Base-by-base conservation (phyloP, 2,888 invertebrate genomes). In the Amblyteles armatorius region DNA sequence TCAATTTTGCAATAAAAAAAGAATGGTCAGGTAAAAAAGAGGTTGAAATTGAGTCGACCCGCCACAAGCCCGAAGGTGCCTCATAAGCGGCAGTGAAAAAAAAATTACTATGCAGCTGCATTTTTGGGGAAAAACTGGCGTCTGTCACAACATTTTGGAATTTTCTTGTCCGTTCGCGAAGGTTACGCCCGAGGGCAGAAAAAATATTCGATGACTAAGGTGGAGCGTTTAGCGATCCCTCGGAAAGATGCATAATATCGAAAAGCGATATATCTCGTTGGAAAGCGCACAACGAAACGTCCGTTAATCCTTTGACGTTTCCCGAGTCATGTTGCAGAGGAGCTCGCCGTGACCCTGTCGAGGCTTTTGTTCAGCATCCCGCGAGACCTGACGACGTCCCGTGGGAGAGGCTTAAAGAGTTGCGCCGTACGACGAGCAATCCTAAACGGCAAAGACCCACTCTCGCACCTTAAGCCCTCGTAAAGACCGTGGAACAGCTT, bases 401-500 rank as follows among this genome's bases (percentile, higher is more conserved):
- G 84, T 88, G 89, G 85, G 92, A 90, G 86, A 89, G 88, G 90
- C 90, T 92, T 90, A 91, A 92, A 92, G 91, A 92, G 91, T 92
- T 92, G 85, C 68, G 81, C 52, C 63, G 72, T 36, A 76, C 74
- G 65, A 67, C 36, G 55, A 68, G 67, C n/a, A 19, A 50, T 44
- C 60, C 68, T 60, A 22, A 48, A 81, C 22, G 82, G 77, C 60
- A 80, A 80, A 68, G 67, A 67, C 33, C 33, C 29, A 33, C 63
- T 63, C 63, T 63, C 63, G 63, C 36, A 60, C 73, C 77, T 77
- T 78, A 80, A 85, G 73, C 71, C 67, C 33, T 71, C n/a, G 72
- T 60, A 57, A 79, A 79, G 57, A 48, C 44, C 77, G 69, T 84
- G 71, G 44, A 67, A 48, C 57, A 36, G 55, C 74, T 79, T 68